Base-by-base conservation (phyloP, 1,140 invertebrate species). In the Zaprionus nigranus region DNA sequence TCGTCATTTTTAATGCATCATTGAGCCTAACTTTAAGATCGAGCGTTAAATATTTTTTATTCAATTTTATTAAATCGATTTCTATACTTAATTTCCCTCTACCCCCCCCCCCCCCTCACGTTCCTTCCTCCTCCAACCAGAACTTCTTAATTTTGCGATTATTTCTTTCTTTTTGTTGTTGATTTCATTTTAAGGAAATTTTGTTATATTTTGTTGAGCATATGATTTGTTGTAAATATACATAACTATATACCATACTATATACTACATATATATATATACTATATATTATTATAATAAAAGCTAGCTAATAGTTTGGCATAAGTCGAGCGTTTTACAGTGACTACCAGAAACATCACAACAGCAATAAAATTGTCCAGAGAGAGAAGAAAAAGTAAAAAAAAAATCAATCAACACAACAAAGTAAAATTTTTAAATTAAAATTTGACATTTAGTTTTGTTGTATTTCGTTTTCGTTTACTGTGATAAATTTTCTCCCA, bases 401-500 rank as follows among this genome's bases (percentile, higher is more conserved):
- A 43, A 43, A 43, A 43, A 43, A 43, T 17, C n/a, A 46, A 67
- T 56, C 40, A 57, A 59, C 40, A 57, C 58, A 64, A 79, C 28
- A 64, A 59, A 43, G 51, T 58, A 67, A 80, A 81, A 86, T 77
- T 74, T 75, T 56, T 78, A 64, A 85, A 85, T 60, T 53, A 69
- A 68, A 73, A 60, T 36, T 60, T 28, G 30, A 57, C 12, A 43
- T 43, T 61, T 73, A 43, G 46, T 73, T 73, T 59, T 68, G 34
- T 65, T 68, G 51, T 65, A 75, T 63, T 64, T 49, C 17, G 43
- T 60, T 61, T 46, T 76, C 63, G 78, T 86, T 86, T 91, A 92
- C 91, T 92, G 91, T 92, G 91, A 92, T 92, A 92, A 81, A 86
- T 83, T 85, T 82, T 79, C n/a, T 81, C 75, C 70, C 20, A 24